Conservation (phyloP, 2,888 invertebrate genomes). For the Molanna angustata region DNA sequence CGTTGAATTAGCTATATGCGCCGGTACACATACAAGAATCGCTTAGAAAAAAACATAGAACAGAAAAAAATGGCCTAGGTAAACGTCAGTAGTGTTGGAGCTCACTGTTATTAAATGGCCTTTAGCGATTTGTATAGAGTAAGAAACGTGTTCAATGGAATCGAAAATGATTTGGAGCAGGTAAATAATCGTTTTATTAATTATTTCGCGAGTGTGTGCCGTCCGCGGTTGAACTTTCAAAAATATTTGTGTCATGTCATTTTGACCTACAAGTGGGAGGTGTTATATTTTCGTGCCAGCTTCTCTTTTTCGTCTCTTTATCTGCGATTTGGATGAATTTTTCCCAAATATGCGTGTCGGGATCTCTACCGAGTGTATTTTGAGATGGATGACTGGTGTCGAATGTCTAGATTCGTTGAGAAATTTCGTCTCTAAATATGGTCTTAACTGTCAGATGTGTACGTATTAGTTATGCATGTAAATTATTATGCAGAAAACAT, state of each 20-base stretch:
- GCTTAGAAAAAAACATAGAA: too few relatives aligned
- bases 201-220: conserved; percentile 36
- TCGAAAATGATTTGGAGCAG: conserved; percentile 55
- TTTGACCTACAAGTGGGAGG: conserved; percentile 28
- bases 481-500: not conserved
- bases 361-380: too few relatives aligned
- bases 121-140: conserved; percentile 57
- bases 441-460: conserved; percentile 6
- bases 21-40: too few relatives aligned
- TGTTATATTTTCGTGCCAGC: conserved; percentile 24
- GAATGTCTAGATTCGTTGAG: conserved; percentile 2
- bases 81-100: conserved; percentile 43
- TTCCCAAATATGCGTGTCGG: too few relatives aligned
- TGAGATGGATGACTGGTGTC: too few relatives aligned
- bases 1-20: too few relatives aligned
- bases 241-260: conserved; percentile 29
- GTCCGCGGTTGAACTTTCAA: conserved; percentile 17
- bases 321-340: too few relatives aligned
- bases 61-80: conserved; percentile 54
- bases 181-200: conserved; percentile 44
- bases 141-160: conserved; percentile 54
- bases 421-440: conserved; percentile 11
- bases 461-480: not conserved
- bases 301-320: conserved; percentile 12
- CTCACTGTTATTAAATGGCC: conserved; percentile 57